These are phyloP conservation scores for Tragulus kanchil DNA, from an alignment of 2,113 vertebrate species.

Conservation along the genomic window DNA sequence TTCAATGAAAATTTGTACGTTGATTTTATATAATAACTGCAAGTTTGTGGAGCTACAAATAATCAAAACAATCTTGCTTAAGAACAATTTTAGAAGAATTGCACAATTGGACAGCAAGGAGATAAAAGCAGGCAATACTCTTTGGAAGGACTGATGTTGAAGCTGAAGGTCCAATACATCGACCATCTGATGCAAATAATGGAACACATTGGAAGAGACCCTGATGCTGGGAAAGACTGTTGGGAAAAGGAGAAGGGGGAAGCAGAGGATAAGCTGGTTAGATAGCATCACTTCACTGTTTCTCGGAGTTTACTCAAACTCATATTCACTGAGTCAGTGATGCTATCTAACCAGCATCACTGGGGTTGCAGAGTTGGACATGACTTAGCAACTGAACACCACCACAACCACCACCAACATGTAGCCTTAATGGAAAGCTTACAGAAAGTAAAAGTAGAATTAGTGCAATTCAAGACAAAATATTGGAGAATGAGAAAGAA, in stretches of 20 bases:
- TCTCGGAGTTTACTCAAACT: too few species aligned
- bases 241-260: background rate
- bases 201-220: background rate
- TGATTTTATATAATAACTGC: background rate
- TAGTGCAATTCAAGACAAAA: background rate
- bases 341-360: too few species aligned
- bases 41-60: background rate
- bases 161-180: background rate
- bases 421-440: background rate
- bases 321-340: too few species aligned
- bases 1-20: background rate
- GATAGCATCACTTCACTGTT: background rate
- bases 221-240: background rate
- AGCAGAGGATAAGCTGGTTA: background rate
- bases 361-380: accelerated
- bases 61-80: background rate
- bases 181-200: background rate
- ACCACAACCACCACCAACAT: background rate
- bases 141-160: background rate
- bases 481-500: background rate
- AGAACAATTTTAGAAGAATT: background rate
- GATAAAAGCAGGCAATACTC: background rate
- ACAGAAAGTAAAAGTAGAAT: background rate
- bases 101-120: background rate
- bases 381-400: background rate